phyloP scores from a whole-genome alignment of 2,888 invertebrate genomes.

The Dynastes grantii region DNA sequence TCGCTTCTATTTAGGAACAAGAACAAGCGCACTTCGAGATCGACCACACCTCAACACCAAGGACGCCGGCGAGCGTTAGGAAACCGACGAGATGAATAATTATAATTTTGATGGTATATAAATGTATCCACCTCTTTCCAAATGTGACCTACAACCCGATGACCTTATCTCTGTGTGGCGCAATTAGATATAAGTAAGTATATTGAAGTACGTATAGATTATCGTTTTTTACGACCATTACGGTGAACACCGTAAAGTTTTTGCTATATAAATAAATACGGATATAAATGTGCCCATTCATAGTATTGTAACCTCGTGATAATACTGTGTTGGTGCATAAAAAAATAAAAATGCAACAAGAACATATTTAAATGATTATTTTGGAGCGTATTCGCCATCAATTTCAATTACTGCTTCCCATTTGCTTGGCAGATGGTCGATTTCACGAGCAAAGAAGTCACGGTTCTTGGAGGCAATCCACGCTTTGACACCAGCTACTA shows the following conservation, averaged over 20 bases:
- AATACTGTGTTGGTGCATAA: no score
- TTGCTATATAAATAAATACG: not conserved
- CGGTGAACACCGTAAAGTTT: not conserved
- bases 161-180: constrained; percentile 24
- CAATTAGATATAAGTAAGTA: not conserved
- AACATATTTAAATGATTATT: no score
- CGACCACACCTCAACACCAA: constrained; percentile 33
- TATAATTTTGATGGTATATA: constrained; percentile 38
- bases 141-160: constrained; percentile 41
- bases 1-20: not conserved
- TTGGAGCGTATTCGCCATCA: no score
- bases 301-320: no score
- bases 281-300: not conserved
- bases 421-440: no score
- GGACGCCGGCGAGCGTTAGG: constrained; percentile 3
- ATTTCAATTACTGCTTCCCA: no score
- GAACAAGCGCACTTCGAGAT: constrained; percentile 12
- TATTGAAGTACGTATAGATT: not conserved
- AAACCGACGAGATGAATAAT: constrained; percentile 10
- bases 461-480: no score
- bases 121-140: constrained; percentile 18
- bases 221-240: not conserved
- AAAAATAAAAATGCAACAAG: no score
- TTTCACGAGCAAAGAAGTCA: no score
- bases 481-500: no score